A percentile compares a stretch with the other conserved stretches of the same genome.
These are phyloP conservation scores for Thalpophila matura DNA, from an alignment of 2,888 invertebrate genomes.

Conservation along the genomic window DNA sequence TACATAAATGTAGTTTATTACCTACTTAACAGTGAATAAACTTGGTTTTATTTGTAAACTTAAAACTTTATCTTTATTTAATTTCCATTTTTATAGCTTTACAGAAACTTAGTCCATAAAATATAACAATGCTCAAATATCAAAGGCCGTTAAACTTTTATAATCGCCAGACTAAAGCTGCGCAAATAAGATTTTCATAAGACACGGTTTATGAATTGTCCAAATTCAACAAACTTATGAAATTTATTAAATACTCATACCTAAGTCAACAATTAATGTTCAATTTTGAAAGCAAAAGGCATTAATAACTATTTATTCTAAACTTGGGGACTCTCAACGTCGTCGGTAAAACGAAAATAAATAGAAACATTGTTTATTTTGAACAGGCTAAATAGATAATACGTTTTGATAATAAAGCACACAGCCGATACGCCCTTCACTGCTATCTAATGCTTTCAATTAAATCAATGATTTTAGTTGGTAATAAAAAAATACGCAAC, in stretches of 20 bases:
- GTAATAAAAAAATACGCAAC: not conserved
- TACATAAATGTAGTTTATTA: constrained; percentile 12
- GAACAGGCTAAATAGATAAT: constrained; percentile 23
- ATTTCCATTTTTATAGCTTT: constrained; percentile 31
- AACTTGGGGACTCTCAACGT: constrained; percentile 15
- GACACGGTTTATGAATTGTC: constrained; percentile 38
- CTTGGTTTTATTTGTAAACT: constrained; percentile 29
- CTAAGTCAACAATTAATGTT: constrained; percentile 38
- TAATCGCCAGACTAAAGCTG: constrained; percentile 49
- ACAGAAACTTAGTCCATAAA: constrained; percentile 43
- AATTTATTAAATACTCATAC: constrained; percentile 45
- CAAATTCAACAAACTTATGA: constrained; percentile 44
- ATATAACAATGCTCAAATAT: constrained; percentile 44
- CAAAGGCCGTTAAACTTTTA: constrained; percentile 47
- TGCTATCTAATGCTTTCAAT: not conserved
- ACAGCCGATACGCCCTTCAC: constrained; percentile 9
- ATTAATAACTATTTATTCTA: constrained; percentile 45
- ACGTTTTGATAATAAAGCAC: constrained; percentile 23
- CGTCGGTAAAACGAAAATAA: constrained; percentile 6
- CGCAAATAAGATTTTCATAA: constrained; percentile 48
- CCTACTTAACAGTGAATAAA: constrained; percentile 4
- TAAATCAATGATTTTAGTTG: constrained; percentile 1
- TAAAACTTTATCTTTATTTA: constrained; percentile 29
- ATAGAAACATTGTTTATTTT: constrained; percentile 31
- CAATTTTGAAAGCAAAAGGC: constrained; percentile 25